Conservation (phyloP, 1,140 invertebrate genomes). For the Periplaneta americana region DNA sequence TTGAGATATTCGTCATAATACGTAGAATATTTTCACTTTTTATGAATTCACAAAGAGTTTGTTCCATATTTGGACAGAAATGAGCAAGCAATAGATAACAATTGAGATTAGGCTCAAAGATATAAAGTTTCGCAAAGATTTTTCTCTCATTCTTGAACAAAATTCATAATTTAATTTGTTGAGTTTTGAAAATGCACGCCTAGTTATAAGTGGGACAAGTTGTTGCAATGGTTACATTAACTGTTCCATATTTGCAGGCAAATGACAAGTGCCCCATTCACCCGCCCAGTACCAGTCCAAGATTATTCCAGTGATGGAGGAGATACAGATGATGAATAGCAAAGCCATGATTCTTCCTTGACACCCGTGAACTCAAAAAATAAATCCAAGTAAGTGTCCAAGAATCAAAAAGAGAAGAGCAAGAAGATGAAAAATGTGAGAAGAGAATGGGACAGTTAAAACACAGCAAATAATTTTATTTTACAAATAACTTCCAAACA, state of each 20-base stretch:
- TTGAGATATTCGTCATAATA: too few species aligned
- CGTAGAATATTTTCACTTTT: too few species aligned
- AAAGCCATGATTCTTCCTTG: background rate
- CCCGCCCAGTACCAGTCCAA: conserved; percentile 54
- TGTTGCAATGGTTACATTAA: too few species aligned
- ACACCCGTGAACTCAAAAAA: background rate
- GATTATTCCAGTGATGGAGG: conserved; percentile 80
- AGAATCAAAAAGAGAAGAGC: background rate
- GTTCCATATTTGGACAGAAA: too few species aligned
- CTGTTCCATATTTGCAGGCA: conserved; percentile 50
- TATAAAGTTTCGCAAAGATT: too few species aligned
- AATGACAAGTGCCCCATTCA: conserved; percentile 71
- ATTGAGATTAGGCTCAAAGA: too few species aligned
- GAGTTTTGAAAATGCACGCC: too few species aligned
- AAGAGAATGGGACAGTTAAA: background rate
- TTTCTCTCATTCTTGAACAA: too few species aligned
- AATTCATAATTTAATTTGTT: too few species aligned
- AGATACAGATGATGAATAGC: conserved; percentile 79
- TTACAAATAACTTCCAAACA: background rate
- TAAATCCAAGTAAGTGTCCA: background rate
- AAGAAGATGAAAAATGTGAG: background rate
- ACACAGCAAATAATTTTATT: background rate
- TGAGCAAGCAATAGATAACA: too few species aligned
- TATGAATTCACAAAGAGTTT: too few species aligned
- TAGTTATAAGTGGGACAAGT: too few species aligned